These are phyloP conservation scores for Lepus americanus DNA, from an alignment of 2,113 vertebrate species.

Conservation along the genomic window DNA sequence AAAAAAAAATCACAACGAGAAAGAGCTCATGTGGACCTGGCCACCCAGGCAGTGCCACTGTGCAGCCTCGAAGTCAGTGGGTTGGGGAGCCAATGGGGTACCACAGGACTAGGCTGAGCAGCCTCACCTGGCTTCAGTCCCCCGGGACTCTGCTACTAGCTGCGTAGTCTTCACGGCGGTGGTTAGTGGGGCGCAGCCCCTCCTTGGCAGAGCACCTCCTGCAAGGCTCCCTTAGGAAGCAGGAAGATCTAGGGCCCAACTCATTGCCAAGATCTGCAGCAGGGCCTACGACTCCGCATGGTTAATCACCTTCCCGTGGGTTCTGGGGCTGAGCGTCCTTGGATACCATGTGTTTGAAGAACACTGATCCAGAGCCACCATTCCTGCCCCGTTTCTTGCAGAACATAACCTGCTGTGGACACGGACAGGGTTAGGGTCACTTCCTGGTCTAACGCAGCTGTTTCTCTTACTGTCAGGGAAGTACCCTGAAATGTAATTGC, in stretches of 20 bases:
- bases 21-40: no score
- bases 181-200: neutral
- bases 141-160: neutral
- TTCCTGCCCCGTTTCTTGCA: neutral
- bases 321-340: neutral
- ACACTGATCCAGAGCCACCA: neutral
- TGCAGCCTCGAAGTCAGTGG: fast-evolving
- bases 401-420: neutral
- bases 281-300: neutral
- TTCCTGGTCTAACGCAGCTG: neutral
- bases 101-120: no score
- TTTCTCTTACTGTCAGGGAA: neutral
- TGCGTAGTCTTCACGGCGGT: neutral
- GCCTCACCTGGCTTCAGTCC: no score
- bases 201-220: neutral
- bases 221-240: neutral
- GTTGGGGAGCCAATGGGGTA: no score
- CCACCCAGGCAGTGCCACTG: neutral
- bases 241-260: no score
- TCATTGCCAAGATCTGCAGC: no score
- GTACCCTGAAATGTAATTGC: no score
- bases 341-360: neutral
- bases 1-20: no score
- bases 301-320: neutral
- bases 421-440: neutral